These are phyloP conservation scores for Malaclemys terrapin DNA, from an alignment of 2,113 vertebrate genomes.

Conservation along the genomic window DNA sequence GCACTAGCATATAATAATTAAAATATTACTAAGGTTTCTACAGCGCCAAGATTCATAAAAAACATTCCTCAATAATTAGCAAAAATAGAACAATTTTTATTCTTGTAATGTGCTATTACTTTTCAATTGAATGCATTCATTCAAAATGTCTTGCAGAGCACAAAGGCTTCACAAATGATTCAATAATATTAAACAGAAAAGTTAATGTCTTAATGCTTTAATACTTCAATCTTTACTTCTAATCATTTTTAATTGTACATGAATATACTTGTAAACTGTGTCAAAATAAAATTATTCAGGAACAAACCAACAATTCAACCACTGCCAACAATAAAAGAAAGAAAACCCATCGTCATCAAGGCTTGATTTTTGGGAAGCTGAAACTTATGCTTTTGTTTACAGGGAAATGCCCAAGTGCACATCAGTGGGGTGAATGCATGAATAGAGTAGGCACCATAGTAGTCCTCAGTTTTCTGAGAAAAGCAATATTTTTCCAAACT, in stretches of 20 bases:
- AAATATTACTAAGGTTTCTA: neutral
- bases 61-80: neutral
- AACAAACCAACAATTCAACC: neutral
- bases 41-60: neutral
- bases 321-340: neutral
- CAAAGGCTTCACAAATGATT: neutral
- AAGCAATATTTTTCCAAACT: neutral
- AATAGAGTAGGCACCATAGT: neutral
- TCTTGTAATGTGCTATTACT: neutral
- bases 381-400: neutral
- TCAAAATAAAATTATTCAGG: neutral
- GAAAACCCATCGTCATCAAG: neutral
- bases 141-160: neutral
- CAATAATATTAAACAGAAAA: neutral
- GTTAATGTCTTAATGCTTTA: neutral
- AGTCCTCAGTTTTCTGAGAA: neutral
- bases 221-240: no score
- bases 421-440: neutral
- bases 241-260: neutral
- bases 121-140: neutral
- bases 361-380: neutral
- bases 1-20: neutral
- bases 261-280: neutral
- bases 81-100: neutral
- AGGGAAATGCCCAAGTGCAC: neutral